Evolutionary conservation across 2,797 vertebrate genomes (phyloP).

Genomic region (Sciurus carolinensis): DNA sequence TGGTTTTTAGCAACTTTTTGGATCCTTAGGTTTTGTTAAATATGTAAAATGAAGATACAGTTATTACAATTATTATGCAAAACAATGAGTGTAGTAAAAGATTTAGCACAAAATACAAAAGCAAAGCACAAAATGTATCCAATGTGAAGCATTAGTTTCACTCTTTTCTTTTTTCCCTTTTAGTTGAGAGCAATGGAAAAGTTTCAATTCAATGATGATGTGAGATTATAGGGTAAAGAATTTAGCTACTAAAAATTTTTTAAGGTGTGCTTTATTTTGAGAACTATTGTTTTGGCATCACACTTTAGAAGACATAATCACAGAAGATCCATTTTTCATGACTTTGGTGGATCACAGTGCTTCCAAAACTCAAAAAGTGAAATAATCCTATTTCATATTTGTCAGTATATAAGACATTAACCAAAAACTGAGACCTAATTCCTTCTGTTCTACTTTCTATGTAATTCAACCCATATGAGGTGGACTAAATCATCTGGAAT

Average conservation of each 20-base stretch:
- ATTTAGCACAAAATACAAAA: neutral
- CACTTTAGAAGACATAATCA: constrained; percentile 19
- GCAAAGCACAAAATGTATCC: neutral
- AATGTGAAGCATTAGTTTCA: neutral
- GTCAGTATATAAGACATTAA: neutral
- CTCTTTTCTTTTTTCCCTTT: neutral
- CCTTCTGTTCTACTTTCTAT: neutral
- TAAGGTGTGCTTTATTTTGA: constrained; percentile 15
- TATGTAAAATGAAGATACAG: neutral
- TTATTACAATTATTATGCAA: neutral
- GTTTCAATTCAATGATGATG: constrained; percentile 12
- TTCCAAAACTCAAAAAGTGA: constrained; percentile 53
- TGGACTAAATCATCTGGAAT: neutral
- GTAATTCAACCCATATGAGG: neutral
- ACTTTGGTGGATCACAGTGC: neutral
- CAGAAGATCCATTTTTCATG: neutral
- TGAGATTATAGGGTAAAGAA: constrained; percentile 14
- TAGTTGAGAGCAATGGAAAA: neutral
- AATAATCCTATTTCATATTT: constrained; percentile 24
- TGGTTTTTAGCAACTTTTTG: neutral
- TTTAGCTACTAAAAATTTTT: neutral
- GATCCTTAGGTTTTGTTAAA: neutral
- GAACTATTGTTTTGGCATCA: neutral
- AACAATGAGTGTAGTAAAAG: neutral
- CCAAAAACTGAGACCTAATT: neutral